Percentiles rank a stretch among this genome's conserved stretches.
phyloP scores from a whole-genome alignment of 2,888 invertebrate genomes.

The Acanthosepion lycidas region DNA sequence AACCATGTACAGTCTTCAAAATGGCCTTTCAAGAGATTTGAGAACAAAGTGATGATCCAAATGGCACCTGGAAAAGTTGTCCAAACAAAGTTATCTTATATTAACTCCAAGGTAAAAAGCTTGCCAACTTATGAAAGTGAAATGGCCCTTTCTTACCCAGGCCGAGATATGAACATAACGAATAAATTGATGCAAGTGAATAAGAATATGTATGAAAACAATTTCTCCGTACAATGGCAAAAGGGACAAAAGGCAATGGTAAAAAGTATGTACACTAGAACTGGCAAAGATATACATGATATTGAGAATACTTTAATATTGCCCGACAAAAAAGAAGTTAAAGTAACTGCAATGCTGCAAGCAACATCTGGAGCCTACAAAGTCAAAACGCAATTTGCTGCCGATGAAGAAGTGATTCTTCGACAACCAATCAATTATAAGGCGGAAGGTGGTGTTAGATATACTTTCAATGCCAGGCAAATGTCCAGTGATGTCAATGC shows the following conservation, averaged over 20 bases:
- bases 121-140: slow-evolving; percentile 41
- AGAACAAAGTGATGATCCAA: background rate
- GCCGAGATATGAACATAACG: slow-evolving; percentile 33
- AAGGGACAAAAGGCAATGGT: background rate
- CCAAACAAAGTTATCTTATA: slow-evolving; percentile 33
- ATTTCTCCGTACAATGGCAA: background rate
- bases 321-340: background rate
- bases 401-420: background rate
- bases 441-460: background rate
- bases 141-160: slow-evolving; percentile 45
- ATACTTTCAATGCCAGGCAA: background rate
- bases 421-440: background rate
- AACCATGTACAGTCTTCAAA: slow-evolving; percentile 36
- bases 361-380: background rate
- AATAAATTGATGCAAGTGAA: background rate
- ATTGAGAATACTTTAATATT: background rate
- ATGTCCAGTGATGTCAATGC: background rate
- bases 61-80: background rate
- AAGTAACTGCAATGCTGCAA: background rate
- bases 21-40: background rate
- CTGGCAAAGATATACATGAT: background rate
- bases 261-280: background rate
- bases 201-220: background rate
- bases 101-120: slow-evolving; percentile 33
- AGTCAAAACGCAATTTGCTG: background rate